Base-by-base conservation (phyloP, 2,888 invertebrate genomes). In the Amphipyra berbera region DNA sequence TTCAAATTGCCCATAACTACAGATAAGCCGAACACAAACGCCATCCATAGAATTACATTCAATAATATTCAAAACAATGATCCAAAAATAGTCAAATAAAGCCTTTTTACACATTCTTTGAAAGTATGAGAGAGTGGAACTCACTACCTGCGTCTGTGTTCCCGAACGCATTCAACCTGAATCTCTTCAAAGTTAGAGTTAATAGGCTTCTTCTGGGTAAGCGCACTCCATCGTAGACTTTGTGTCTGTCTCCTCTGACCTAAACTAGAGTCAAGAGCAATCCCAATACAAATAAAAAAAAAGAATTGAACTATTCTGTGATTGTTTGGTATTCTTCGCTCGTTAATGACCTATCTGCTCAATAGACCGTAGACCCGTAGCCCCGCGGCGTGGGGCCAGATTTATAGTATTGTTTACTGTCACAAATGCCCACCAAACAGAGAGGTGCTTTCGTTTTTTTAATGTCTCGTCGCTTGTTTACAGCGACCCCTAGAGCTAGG, bases 331-430 rank as follows among this genome's bases (percentile, higher is more conserved):
- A 27, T 47, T 14, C 8, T 41, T 49, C 1, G 12, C 2, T 21
- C 12, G 13, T 46, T 47, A 40, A 50, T 64, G 50, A 55, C 30
- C 15, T 40, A 40, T 50, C 41, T 67, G 45, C n/a, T 68, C 37
- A 41, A 46, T 41, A 49, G 41, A 30, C 44, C 14, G 35, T n/a
- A 38, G 49, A 10, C n/a, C 33, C 0, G n/a, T n/a, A n/a, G n/a
- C n/a, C n/a, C n/a, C n/a, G n/a, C 6, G 30, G 40, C 12, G 41
- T 9, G 37, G 57, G 33, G 9, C 12, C 21, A 58, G 49, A 76
- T 74, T 72, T 72, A 76, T 76, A 45, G 67, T 35, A 67, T 61
- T 67, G 73, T 74, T 76, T 67, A 72, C 60, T 40, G 45, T 63
- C 72, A 53, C 54, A 58, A 63, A 61, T 48, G 44, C 37, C 49